phyloP scores from a whole-genome alignment of 2,113 vertebrate genomes.

The Plecturocebus donacophilus region DNA sequence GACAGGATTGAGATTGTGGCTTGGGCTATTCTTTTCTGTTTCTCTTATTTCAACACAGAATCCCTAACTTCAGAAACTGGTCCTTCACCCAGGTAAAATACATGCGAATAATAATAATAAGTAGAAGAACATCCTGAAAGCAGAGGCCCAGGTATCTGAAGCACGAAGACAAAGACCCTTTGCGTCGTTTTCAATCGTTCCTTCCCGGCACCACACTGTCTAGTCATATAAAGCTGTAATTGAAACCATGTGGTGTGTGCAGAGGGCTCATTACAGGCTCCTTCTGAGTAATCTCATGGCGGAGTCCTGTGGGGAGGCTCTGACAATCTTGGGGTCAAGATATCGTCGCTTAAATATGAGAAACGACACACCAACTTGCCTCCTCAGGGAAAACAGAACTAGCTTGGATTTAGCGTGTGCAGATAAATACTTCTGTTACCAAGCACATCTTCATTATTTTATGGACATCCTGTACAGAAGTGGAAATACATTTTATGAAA shows the following conservation, averaged over 20 bases:
- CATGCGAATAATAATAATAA: constrained; percentile 61
- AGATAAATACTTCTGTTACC: constrained; percentile 33
- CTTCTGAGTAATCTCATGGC: constrained; percentile 71
- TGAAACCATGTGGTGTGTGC: constrained; percentile 81
- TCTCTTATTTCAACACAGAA: constrained; percentile 76
- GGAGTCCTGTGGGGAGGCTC: constrained; percentile 74
- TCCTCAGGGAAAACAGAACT: constrained; percentile 65
- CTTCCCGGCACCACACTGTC: constrained; percentile 83
- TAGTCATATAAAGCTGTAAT: constrained; percentile 83
- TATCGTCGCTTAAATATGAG: constrained; percentile 67
- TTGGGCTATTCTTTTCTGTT: constrained; percentile 57
- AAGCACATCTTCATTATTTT: constrained; percentile 42
- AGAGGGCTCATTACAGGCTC: constrained; percentile 79
- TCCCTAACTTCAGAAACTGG: constrained; percentile 72
- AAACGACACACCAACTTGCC: constrained; percentile 45
- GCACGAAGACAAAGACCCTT: constrained; percentile 79
- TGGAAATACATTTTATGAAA: constrained; percentile 74
- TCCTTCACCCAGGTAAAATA: constrained; percentile 76
- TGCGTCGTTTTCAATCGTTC: constrained; percentile 73
- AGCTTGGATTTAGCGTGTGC: constrained; percentile 14
- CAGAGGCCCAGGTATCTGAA: constrained; percentile 76
- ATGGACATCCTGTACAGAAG: constrained; percentile 65
- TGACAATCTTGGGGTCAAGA: constrained; percentile 77
- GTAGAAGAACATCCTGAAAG: constrained; percentile 61
- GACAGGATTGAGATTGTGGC: not conserved